Conservation (phyloP, 2,797 vertebrate species). For the Myotis pilosus region DNA sequence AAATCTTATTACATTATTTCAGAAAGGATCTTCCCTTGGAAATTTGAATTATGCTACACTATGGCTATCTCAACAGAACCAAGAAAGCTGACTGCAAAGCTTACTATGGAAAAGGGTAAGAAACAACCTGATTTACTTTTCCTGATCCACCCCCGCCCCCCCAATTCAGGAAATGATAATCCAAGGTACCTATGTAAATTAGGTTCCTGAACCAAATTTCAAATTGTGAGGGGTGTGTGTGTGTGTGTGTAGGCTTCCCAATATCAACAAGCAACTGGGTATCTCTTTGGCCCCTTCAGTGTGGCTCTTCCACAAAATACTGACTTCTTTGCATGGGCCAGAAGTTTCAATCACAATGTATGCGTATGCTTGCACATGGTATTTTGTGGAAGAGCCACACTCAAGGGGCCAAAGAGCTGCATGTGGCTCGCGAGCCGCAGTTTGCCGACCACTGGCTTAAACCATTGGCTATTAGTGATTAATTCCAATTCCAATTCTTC, state of each 20-base stretch:
- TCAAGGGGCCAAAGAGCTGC: too few relatives aligned
- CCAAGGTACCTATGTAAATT: not conserved
- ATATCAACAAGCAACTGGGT: not conserved
- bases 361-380: too few relatives aligned
- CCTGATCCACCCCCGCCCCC: not conserved
- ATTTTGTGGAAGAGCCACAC: too few relatives aligned
- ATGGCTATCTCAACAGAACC: not conserved
- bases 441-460: not conserved
- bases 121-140: not conserved
- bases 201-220: not conserved
- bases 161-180: not conserved
- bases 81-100: not conserved
- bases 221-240: not conserved
- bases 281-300: too few relatives aligned
- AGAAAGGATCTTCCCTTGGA: constrained; percentile 8
- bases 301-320: too few relatives aligned
- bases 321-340: too few relatives aligned
- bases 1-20: constrained; percentile 29
- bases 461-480: not conserved
- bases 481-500: not conserved
- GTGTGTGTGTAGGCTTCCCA: not conserved
- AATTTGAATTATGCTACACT: not conserved
- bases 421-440: too few relatives aligned
- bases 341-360: too few relatives aligned
- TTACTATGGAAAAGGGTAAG: not conserved